These are phyloP conservation scores for Pantherophis guttatus DNA, from an alignment of 2,113 vertebrate genomes.

Conservation along the genomic window DNA sequence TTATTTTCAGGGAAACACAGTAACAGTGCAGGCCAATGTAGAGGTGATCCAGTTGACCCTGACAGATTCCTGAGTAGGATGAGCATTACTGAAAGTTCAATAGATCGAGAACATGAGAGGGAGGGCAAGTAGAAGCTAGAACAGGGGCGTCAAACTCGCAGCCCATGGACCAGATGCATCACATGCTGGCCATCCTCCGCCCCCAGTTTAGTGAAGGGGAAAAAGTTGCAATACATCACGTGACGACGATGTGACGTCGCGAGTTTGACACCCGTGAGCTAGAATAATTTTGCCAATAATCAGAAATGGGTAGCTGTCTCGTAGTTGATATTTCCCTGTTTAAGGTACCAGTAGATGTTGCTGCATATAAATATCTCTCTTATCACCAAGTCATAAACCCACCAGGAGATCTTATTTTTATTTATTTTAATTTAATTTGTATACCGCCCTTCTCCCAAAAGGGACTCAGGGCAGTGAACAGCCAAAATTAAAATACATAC, in stretches of 20 bases:
- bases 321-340: not conserved
- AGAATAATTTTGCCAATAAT: not conserved
- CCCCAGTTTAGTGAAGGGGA: no score
- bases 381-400: not conserved
- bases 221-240: no score
- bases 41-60: not conserved
- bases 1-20: no score
- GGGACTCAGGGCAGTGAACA: no score
- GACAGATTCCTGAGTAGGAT: not conserved
- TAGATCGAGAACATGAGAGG: not conserved
- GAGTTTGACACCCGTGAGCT: not conserved
- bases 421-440: no score
- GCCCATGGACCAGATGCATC: no score
- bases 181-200: no score
- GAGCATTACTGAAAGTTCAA: not conserved
- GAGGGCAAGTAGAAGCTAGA: not conserved
- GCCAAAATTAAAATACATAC: no score
- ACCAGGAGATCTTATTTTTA: not conserved
- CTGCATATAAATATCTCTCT: not conserved
- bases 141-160: no score
- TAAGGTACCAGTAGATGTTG: not conserved
- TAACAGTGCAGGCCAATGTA: not conserved
- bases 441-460: no score
- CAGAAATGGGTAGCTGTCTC: not conserved
- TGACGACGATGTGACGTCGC: rapidly evolving